Percentiles rank a stretch among this genome's conserved stretches.
These are phyloP conservation scores for Drosophila paranaensis DNA, from an alignment of 2,888 invertebrate species.

Conservation along the genomic window DNA sequence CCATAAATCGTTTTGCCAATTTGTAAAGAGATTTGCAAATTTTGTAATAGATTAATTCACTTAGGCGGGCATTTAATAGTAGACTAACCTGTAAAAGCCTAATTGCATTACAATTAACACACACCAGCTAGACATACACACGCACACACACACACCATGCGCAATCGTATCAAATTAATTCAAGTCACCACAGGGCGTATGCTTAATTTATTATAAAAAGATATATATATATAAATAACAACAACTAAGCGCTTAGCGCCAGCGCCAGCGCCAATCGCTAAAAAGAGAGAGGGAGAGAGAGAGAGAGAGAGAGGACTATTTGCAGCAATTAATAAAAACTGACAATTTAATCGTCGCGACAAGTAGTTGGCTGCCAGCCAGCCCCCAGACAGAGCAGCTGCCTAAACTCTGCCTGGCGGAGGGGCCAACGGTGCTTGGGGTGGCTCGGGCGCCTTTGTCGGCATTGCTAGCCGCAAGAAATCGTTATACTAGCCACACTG, in stretches of 20 bases:
- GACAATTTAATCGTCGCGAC: constrained; percentile 83
- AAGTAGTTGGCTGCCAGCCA: constrained; percentile 80
- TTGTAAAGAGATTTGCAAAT: constrained; percentile 22
- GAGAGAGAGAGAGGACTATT: constrained; percentile 58
- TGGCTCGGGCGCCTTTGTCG: constrained; percentile 68
- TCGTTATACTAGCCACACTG: constrained; percentile 30
- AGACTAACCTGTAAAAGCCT: constrained; percentile 20
- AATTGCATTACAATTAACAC: constrained; percentile 58
- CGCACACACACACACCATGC: constrained; percentile 22
- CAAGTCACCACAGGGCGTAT: constrained; percentile 75
- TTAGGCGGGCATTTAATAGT: constrained; percentile 15
- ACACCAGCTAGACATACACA: constrained; percentile 19
- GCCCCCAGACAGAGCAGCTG: constrained; percentile 64
- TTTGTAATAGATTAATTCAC: constrained; percentile 28
- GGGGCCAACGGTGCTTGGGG: constrained; percentile 11
- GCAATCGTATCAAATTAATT: constrained; percentile 71
- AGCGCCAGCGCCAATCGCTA: constrained; percentile 62
- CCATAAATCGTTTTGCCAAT: constrained; percentile 30
- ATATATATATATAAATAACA: constrained; percentile 14
- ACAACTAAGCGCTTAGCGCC: constrained; percentile 64
- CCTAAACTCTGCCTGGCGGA: constrained; percentile 29
- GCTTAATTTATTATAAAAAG: constrained; percentile 53
- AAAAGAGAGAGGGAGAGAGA: constrained; percentile 17
- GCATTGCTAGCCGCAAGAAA: constrained; percentile 55
- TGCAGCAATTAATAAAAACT: constrained; percentile 83